Base-by-base conservation (phyloP, 1,140 invertebrate genomes). In the Rhynchophorus ferrugineus region DNA sequence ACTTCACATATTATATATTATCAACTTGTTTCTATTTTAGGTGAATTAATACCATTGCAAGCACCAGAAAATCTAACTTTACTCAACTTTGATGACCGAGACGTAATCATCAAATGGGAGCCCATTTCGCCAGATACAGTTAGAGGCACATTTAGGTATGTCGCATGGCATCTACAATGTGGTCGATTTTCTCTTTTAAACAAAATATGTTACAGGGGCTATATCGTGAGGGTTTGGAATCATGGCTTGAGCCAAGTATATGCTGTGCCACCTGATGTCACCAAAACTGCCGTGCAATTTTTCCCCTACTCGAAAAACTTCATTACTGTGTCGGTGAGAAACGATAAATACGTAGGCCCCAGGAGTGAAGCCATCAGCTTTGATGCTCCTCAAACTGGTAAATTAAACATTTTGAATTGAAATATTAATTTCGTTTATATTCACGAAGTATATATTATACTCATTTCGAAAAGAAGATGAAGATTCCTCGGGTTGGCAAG, bases 161-260 rank as follows among this genome's bases (percentile, higher is more conserved):
- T 90, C 95, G n/a, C n/a, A n/a, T n/a, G n/a, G n/a, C n/a, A n/a
- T n/a, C n/a, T n/a, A n/a, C n/a, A n/a, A n/a, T n/a, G n/a, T n/a
- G n/a, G n/a, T n/a, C n/a, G n/a, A n/a, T n/a, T n/a, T n/a, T n/a
- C n/a, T n/a, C n/a, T n/a, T n/a, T n/a, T n/a, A n/a, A n/a, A n/a
- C n/a, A n/a, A n/a, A n/a, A n/a, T n/a, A 29, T 8, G 2, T 55
- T 92, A 96, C 69, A 87, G 84, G 61, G 94, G 94, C 5, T 97
- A 63, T 22, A 94, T 95, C 70, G 90, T 96, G 44, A 85, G 93
- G 71, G 92, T 88, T 0, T 96, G 93, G 93, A 90, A 85, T 1
- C 85, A 90, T n/a, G 75, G 73, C 35, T 55, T 58, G 6, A 63
- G 59, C 41, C 77, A 87, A 38, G 78, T 91, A 11, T 64, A 64